These are phyloP conservation scores for Ormyrus thymus DNA, from an alignment of 2,888 invertebrate species.

Conservation along the genomic window DNA sequence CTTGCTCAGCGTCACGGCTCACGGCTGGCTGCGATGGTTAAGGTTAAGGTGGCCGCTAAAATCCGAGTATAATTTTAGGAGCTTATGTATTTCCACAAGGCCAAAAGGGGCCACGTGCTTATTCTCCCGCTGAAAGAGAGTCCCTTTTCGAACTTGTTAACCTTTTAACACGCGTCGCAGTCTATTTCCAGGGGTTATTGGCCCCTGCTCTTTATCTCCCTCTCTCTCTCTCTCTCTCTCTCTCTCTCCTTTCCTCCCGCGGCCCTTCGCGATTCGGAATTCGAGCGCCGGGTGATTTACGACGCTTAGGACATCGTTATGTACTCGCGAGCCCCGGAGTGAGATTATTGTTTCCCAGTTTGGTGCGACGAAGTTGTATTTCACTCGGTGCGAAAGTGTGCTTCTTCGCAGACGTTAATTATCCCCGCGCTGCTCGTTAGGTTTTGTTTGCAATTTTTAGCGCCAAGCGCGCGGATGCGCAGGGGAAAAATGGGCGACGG, in stretches of 20 bases:
- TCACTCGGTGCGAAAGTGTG: slow-evolving; percentile 26
- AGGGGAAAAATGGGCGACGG: no score
- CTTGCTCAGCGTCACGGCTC: slow-evolving; percentile 15
- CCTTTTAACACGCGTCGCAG: slow-evolving; percentile 47
- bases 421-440: background rate
- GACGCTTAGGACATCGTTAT: slow-evolving; percentile 45
- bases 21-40: slow-evolving; percentile 20
- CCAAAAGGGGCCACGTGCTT: slow-evolving; percentile 39
- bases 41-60: slow-evolving; percentile 45
- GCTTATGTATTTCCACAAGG: slow-evolving; percentile 21
- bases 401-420: slow-evolving; percentile 34
- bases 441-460: background rate
- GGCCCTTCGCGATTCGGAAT: slow-evolving; percentile 24
- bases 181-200: slow-evolving; percentile 41
- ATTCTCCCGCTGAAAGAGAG: background rate
- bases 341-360: slow-evolving; percentile 52
- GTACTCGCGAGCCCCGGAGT: background rate
- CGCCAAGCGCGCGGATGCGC: no score
- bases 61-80: slow-evolving; percentile 49
- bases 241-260: background rate
- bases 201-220: background rate
- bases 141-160: slow-evolving; percentile 42
- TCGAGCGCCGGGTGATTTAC: slow-evolving; percentile 41
- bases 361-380: slow-evolving; percentile 28
- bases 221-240: background rate